These are phyloP conservation scores for Portevinia maculata DNA, from an alignment of 2,888 invertebrate genomes.

Conservation along the genomic window DNA sequence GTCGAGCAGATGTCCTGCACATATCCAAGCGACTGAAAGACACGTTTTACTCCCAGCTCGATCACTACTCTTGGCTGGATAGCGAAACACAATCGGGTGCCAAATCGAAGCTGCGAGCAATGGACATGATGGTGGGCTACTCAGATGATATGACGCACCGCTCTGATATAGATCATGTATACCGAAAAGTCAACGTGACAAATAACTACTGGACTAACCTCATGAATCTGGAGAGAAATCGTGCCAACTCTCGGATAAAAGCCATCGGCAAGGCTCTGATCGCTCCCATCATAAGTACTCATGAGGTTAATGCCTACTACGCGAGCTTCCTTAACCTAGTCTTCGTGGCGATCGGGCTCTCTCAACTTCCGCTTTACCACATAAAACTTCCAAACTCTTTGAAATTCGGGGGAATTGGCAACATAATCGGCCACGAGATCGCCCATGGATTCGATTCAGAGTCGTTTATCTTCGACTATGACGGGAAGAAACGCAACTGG, in stretches of 20 bases:
- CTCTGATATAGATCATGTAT: constrained; percentile 76
- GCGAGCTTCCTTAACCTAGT: constrained; percentile 79
- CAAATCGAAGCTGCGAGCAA: constrained; percentile 78
- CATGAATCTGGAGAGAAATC: constrained; percentile 76
- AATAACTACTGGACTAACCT: constrained; percentile 77
- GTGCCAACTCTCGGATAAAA: constrained; percentile 75
- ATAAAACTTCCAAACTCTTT: constrained; percentile 77
- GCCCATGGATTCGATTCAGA: constrained; percentile 80
- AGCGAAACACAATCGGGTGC: constrained; percentile 79
- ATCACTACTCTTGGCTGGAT: constrained; percentile 79
- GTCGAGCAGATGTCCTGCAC: constrained; percentile 77
- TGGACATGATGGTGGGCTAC: constrained; percentile 79
- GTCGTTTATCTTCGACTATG: constrained; percentile 79
- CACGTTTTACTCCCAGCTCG: constrained; percentile 78
- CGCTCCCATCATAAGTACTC: constrained; percentile 78
- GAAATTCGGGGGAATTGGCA: constrained; percentile 79
- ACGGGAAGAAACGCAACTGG: constrained; percentile 79
- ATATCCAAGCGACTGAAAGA: constrained; percentile 77
- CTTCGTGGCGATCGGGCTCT: constrained; percentile 79
- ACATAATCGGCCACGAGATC: constrained; percentile 80
- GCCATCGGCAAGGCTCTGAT: constrained; percentile 78
- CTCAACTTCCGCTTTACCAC: constrained; percentile 79
- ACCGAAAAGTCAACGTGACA: constrained; percentile 76
- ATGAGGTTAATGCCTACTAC: constrained; percentile 80
- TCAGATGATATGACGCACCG: constrained; percentile 78